Conservation (phyloP, 30 jellyfish, hydroid and myxozoan species). For the Pelagia noctiluca region DNA sequence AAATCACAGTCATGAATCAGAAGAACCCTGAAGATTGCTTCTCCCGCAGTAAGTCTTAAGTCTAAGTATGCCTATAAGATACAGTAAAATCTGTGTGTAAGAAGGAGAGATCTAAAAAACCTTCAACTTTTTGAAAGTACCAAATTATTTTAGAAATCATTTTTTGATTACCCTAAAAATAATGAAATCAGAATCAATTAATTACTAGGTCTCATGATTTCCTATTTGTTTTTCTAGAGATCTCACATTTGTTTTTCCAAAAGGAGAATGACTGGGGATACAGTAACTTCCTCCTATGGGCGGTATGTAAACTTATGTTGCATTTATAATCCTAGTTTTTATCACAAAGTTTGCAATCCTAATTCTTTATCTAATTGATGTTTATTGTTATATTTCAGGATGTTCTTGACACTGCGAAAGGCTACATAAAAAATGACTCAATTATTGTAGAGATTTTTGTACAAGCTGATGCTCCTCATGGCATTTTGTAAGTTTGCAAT, state of each 20-base stretch:
- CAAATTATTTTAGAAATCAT: too few relatives aligned
- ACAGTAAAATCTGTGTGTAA: too few relatives aligned
- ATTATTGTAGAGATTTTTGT: conserved; percentile 80
- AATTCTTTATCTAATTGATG: not conserved
- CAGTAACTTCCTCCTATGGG: conserved; percentile 94
- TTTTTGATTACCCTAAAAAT: too few relatives aligned
- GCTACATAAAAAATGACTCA: conserved; percentile 82
- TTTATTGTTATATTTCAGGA: conserved; percentile 56
- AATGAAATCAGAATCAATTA: not conserved
- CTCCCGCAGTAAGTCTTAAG: conserved; percentile 83
- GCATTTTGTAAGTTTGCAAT: conserved; percentile 86
- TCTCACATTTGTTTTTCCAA: conserved; percentile 89
- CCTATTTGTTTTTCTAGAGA: conserved; percentile 65
- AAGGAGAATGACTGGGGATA: conserved; percentile 99
- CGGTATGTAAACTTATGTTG: conserved; percentile 62
- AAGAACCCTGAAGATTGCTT: conserved; percentile 75
- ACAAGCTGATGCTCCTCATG: conserved; percentile 99
- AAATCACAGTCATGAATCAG: conserved; percentile 76
- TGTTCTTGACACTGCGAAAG: conserved; percentile 73
- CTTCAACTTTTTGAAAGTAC: too few relatives aligned
- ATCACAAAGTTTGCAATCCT: not conserved
- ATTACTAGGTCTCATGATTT: not conserved
- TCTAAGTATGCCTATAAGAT: too few relatives aligned
- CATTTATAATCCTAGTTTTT: not conserved
- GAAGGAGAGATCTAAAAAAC: too few relatives aligned